These are phyloP conservation scores for Oscheius sp. DNA, from an alignment of 1,140 invertebrate species.

Conservation along the genomic window DNA sequence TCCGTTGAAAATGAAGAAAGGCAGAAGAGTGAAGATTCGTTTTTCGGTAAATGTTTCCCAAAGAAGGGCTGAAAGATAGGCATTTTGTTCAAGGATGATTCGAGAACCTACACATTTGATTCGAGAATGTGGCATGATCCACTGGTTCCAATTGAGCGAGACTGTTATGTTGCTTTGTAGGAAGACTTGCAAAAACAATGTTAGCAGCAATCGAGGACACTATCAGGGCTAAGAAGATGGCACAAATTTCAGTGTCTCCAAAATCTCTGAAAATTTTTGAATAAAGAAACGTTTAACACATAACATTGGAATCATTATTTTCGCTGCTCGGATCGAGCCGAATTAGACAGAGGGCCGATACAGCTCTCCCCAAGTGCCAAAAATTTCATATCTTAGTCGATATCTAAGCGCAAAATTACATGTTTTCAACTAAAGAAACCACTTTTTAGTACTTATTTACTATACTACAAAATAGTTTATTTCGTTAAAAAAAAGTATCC, in stretches of 20 bases:
- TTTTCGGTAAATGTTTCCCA: not conserved
- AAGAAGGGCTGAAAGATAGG: not conserved
- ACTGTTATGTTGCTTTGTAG: not conserved
- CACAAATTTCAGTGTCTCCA: not conserved
- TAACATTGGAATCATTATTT: too few relatives aligned
- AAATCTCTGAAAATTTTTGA: not conserved
- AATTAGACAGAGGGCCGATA: too few relatives aligned
- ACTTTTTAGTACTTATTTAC: too few relatives aligned
- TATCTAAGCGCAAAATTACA: too few relatives aligned
- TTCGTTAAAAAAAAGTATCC: too few relatives aligned
- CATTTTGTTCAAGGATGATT: not conserved
- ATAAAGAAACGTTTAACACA: too few relatives aligned
- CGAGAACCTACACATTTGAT: constrained; percentile 3
- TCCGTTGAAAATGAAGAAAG: not conserved
- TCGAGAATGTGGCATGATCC: not conserved
- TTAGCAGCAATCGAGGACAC: not conserved
- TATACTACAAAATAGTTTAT: too few relatives aligned
- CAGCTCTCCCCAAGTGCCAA: too few relatives aligned
- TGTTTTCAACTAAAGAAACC: too few relatives aligned
- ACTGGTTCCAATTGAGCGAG: not conserved
- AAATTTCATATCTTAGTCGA: too few relatives aligned
- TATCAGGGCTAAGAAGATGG: not conserved
- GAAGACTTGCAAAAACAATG: not conserved
- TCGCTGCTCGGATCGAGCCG: too few relatives aligned
- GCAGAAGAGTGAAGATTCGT: not conserved